A percentile compares a stretch with the other conserved stretches of the same genome.
These are phyloP conservation scores for Channallabes apus DNA, from an alignment of 2,797 vertebrate species.

Conservation along the genomic window DNA sequence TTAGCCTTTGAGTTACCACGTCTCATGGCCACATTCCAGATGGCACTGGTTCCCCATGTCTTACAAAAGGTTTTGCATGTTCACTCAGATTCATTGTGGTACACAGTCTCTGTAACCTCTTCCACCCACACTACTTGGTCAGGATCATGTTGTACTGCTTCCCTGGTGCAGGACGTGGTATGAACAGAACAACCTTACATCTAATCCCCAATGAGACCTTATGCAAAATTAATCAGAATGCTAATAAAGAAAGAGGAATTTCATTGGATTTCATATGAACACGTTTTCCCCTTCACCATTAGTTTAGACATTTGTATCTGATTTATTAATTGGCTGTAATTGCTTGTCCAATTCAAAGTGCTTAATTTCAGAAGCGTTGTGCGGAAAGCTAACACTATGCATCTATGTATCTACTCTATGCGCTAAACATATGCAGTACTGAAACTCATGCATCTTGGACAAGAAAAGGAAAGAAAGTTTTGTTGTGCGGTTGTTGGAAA, in stretches of 20 bases:
- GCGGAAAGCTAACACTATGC: background rate
- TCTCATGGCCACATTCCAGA: background rate
- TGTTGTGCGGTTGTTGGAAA: too few species aligned
- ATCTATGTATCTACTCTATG: too few species aligned
- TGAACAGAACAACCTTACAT: conserved; percentile 13
- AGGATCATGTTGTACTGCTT: background rate
- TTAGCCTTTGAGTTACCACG: background rate
- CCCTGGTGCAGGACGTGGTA: background rate
- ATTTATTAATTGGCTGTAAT: conserved; percentile 9
- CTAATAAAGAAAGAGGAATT: conserved; percentile 9
- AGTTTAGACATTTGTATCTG: background rate
- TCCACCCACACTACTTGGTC: conserved; percentile 4
- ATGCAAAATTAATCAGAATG: background rate
- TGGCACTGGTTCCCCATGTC: background rate
- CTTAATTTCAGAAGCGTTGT: background rate
- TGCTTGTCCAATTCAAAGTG: background rate
- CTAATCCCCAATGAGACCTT: background rate
- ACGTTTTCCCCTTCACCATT: background rate
- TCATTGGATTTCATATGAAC: background rate
- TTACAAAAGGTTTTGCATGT: background rate
- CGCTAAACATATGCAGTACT: too few species aligned
- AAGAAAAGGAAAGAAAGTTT: too few species aligned
- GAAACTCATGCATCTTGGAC: too few species aligned
- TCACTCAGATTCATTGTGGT: background rate
- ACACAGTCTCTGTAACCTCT: background rate